phyloP scores from a whole-genome alignment of 1,140 invertebrate species.

The Drepana arcuata region DNA sequence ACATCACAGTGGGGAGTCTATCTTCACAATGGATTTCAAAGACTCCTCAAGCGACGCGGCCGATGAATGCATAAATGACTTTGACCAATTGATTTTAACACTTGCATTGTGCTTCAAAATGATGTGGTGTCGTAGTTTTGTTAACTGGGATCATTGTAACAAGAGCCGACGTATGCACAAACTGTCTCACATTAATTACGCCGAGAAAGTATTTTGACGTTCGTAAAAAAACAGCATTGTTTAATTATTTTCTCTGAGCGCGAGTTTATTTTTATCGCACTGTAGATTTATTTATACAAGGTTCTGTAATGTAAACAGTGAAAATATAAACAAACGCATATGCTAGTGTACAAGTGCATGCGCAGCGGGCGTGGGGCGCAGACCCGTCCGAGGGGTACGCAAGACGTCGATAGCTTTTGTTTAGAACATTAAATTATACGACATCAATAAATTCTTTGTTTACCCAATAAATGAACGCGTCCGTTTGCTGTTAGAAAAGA shows the following conservation, averaged over 20 bases:
- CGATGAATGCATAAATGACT: constrained; percentile 47
- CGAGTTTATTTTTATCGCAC: no score
- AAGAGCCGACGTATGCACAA: constrained; percentile 8
- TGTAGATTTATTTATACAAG: constrained; percentile 28
- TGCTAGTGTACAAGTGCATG: constrained; percentile 53
- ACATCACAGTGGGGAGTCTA: constrained; percentile 48
- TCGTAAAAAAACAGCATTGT: no score
- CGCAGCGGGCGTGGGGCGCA: constrained; percentile 25
- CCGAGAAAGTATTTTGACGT: constrained; percentile 9
- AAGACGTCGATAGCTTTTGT: constrained; percentile 61
- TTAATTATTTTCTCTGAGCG: no score
- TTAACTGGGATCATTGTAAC: constrained; percentile 18
- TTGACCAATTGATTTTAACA: constrained; percentile 65
- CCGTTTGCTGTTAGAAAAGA: constrained; percentile 23
- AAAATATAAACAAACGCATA: constrained; percentile 59
- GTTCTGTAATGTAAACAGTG: constrained; percentile 46
- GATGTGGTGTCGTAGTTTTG: constrained; percentile 21
- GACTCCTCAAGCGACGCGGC: constrained; percentile 21
- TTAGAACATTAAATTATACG: constrained; percentile 70
- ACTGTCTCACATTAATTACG: no score
- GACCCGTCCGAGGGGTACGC: constrained; percentile 7
- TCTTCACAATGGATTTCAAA: constrained; percentile 42
- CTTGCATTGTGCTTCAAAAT: constrained; percentile 25
- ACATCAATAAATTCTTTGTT: constrained; percentile 66
- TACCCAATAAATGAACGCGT: constrained; percentile 50